Percentiles rank a stretch among this genome's conserved stretches.
Conservation (phyloP, 2,113 vertebrate genomes). For the Mirza zaza region DNA sequence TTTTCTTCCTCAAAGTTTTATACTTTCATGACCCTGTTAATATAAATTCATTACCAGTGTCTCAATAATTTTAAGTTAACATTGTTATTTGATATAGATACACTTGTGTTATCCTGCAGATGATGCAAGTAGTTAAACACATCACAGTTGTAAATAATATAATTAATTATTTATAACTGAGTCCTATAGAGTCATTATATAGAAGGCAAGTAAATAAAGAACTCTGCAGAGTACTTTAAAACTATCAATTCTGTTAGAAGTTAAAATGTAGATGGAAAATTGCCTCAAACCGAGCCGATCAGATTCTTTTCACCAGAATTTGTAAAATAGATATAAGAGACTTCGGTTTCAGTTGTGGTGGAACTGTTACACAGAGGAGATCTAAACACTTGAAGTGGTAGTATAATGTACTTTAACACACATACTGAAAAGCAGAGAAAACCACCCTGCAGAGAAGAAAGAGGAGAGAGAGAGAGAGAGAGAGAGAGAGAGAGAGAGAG, state of each 20-base stretch:
- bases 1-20: neutral
- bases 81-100: neutral
- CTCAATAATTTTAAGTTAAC: neutral
- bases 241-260: neutral
- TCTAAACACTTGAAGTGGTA: neutral
- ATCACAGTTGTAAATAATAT: neutral
- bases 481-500: neutral
- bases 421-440: neutral
- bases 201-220: neutral
- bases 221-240: neutral
- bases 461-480: neutral
- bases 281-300: neutral
- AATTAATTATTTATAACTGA: neutral
- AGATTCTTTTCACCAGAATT: neutral
- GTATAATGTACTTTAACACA: neutral
- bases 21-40: neutral
- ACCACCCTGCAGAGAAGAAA: neutral
- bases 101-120: neutral
- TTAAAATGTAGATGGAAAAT: neutral
- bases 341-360: neutral
- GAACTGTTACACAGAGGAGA: neutral
- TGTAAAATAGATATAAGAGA: neutral
- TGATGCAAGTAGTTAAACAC: neutral
- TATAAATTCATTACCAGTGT: neutral
- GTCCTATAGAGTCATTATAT: neutral